Percentiles rank a stretch among this genome's conserved stretches.
Conservation (phyloP, 2,113 vertebrate genomes). For the Motacilla tschutschensis region DNA sequence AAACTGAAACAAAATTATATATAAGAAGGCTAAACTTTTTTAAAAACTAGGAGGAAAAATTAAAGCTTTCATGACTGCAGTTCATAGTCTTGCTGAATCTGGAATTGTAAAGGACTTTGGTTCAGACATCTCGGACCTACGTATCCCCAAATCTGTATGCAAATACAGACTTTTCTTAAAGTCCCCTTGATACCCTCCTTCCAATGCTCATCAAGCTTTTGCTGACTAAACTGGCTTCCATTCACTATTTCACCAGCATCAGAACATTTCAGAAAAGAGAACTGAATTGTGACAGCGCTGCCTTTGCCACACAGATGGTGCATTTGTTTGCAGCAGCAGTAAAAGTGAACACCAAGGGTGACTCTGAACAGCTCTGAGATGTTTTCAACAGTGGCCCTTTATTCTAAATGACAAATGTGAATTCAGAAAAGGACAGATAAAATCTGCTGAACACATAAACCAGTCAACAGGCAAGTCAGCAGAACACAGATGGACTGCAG, state of each 20-base stretch:
- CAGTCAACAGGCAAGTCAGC: conserved; percentile 20
- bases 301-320: conserved; percentile 29
- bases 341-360: conserved; percentile 2
- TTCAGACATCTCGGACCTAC: neutral
- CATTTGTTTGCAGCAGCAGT: conserved; percentile 35
- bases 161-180: neutral
- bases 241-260: conserved; percentile 2
- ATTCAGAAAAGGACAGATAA: conserved; percentile 41
- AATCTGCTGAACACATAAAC: conserved; percentile 41
- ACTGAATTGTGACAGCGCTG: conserved; percentile 17
- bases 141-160: neutral
- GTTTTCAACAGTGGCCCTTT: conserved; percentile 31
- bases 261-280: conserved; percentile 18
- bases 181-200: neutral
- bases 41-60: neutral
- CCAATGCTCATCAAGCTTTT: neutral
- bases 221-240: conserved; percentile 15
- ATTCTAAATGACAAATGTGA: conserved; percentile 43
- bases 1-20: neutral
- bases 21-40: neutral
- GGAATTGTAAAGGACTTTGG: neutral
- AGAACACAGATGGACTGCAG: conserved; percentile 1
- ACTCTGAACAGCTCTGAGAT: conserved; percentile 19
- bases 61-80: neutral
- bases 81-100: neutral